These are phyloP conservation scores for Plebejus anna DNA, from an alignment of 2,888 invertebrate genomes.

Conservation along the genomic window DNA sequence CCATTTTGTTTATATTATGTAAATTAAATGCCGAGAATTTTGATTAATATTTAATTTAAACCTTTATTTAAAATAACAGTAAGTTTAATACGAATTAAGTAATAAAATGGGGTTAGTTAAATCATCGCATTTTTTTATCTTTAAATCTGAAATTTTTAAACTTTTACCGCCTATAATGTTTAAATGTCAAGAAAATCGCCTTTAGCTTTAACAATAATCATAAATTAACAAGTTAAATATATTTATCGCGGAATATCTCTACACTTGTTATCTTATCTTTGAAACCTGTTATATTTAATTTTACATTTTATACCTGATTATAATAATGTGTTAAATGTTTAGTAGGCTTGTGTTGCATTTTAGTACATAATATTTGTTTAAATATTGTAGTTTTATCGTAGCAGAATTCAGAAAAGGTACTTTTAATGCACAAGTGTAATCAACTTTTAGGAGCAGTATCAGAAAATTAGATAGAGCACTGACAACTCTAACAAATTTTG, in stretches of 20 bases:
- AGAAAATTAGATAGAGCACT: not conserved
- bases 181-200: slow-evolving; percentile 19
- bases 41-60: not conserved
- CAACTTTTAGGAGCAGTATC: too few relatives aligned
- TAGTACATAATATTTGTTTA: too few relatives aligned
- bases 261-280: not conserved
- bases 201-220: not conserved
- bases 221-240: slow-evolving; percentile 20
- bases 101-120: slow-evolving; percentile 6
- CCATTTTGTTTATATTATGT: not conserved
- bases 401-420: too few relatives aligned
- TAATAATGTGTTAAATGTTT: not conserved
- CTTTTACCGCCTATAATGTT: not conserved
- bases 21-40: not conserved
- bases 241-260: slow-evolving; percentile 22
- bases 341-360: not conserved
- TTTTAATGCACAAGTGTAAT: too few relatives aligned
- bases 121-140: slow-evolving; percentile 13
- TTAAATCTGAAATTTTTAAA: not conserved
- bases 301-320: slow-evolving; percentile 14
- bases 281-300: slow-evolving; percentile 15
- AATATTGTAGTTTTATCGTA: too few relatives aligned
- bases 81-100: not conserved
- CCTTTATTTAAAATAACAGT: not conserved
- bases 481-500: not conserved